Base-by-base conservation (phyloP, 2,888 invertebrate genomes). In the Phortica magna region DNA sequence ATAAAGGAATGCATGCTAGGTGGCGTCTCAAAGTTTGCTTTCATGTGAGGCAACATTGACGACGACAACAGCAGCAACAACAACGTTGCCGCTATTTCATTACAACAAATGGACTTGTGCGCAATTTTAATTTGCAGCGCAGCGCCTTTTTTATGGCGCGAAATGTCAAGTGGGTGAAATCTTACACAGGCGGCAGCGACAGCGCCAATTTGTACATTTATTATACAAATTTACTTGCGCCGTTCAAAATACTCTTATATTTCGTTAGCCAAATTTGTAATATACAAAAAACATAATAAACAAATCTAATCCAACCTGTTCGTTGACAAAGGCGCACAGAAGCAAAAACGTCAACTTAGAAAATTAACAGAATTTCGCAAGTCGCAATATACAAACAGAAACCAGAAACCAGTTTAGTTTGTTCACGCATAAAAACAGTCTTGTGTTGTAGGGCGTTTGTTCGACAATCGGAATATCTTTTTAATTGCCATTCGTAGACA, bases 21-120 rank as follows among this genome's bases (percentile, higher is more conserved):
- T 68, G 68, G 68, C 68, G 43, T 68, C 68, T 68, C n/a, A n/a
- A 61, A 61, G 9, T 22, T 61, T 12, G 22, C 22, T 19, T 61
- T 61, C 22, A 61, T 19, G 59, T 61, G 48, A 12, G 48, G 59
- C 59, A 61, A 55, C 17, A 55, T 17, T 14, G 17, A 55, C n/a
- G 31, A 31, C 31, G 31, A 31, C 19, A 19, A 19, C 31, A 31
- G 2, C 19, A 19, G 19, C 17, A 19, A 19, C 22, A 59, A 22
- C 22, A 22, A 22, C 22, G 14, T 59, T 1, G 9, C n/a, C 17
- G 5, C 19, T 59, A 4, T 59, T 17, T 17, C 22, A 59, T 61
- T 61, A 12, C 22, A 22, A 61, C 61, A 22, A 22, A 61, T 61
- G 61, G 61, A 22, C 61, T 19, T 61, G 22, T 7, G 10, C 61